These are phyloP conservation scores for Listronotus bonariensis DNA, from an alignment of 1,140 invertebrate genomes.

Conservation along the genomic window DNA sequence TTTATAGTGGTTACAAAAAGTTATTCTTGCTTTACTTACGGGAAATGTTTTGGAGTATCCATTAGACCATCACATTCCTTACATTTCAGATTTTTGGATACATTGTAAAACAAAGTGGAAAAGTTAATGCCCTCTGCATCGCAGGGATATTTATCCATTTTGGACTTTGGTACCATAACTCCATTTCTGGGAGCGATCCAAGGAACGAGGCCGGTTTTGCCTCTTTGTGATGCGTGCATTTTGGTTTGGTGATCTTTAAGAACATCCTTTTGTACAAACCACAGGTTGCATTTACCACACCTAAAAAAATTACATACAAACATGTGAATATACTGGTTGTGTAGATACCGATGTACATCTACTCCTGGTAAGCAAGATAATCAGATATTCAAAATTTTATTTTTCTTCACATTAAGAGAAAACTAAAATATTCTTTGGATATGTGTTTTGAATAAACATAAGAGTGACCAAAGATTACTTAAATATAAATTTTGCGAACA, in stretches of 20 bases:
- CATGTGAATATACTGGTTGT: no score
- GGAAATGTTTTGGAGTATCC: constrained; percentile 67
- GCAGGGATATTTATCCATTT: constrained; percentile 56
- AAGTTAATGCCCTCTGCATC: constrained; percentile 48
- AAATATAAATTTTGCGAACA: no score
- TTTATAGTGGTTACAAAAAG: no score
- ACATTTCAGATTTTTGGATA: constrained; percentile 63
- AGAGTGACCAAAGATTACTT: no score
- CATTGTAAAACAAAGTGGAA: constrained; percentile 39
- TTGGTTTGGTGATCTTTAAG: constrained; percentile 50
- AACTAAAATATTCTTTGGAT: no score
- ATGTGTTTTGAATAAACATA: no score
- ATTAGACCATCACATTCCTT: constrained; percentile 73
- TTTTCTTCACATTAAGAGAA: no score
- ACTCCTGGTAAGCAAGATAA: no score
- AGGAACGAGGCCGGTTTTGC: constrained; percentile 55
- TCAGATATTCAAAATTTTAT: no score
- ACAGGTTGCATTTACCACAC: constrained; percentile 70
- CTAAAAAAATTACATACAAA: constrained; percentile 21
- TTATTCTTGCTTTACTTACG: constrained; percentile 58
- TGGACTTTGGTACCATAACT: constrained; percentile 58
- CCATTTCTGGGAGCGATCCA: constrained; percentile 52
- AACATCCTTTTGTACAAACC: constrained; percentile 67
- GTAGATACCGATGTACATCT: no score
- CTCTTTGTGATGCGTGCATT: constrained; percentile 48